Base-by-base conservation (phyloP, 1,140 invertebrate genomes). In the Orius laevigatus region DNA sequence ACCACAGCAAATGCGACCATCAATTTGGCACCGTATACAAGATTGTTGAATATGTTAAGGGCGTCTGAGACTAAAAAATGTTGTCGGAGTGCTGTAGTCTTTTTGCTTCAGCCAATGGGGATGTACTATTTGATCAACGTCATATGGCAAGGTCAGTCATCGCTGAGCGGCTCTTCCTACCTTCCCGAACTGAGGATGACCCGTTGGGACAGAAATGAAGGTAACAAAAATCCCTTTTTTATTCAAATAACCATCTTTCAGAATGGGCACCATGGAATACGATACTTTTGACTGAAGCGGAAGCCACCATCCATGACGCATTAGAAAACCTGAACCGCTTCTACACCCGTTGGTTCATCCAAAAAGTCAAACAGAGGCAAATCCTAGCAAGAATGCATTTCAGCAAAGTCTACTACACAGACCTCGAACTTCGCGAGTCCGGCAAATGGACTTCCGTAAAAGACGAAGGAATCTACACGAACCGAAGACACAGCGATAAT, bases 1-100 rank as follows among this genome's bases (percentile, higher is more conserved):
- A 10, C 10, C n/a, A 45, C 19, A 2, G 25, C 43, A 2, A 45
- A 19, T n/a, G 43, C 43, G 10, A 12, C 43, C 5, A 16, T 32
- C 9, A 45, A 45, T 45, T 32, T 45, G 43, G 43, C 43, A 31
- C 43, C 43, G 25, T 45, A 45, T 32, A 32, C n/a, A n/a, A 45
- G 43, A 31, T 3, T 45, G 2, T 31, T 45, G 20, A 32, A 25
- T 45, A 15, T 18, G 11, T 12, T 45, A 12, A 45, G 43, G 12
- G 32, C 11, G 8, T n/a, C 43, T 10, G 43, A 45, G n/a, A 10
- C n/a, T 5, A 31, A 45, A n/a, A 45, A 45, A 32, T 10, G 25
- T 8, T 45, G 43, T 16, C 25, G 43, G n/a, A 32, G 12, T 4
- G 43, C 43, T 5, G 10, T 45, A 2, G 8, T 31, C 8, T 45